These are phyloP conservation scores for Odocoileus hemionus DNA, from an alignment of 2,113 vertebrate genomes.

Conservation along the genomic window DNA sequence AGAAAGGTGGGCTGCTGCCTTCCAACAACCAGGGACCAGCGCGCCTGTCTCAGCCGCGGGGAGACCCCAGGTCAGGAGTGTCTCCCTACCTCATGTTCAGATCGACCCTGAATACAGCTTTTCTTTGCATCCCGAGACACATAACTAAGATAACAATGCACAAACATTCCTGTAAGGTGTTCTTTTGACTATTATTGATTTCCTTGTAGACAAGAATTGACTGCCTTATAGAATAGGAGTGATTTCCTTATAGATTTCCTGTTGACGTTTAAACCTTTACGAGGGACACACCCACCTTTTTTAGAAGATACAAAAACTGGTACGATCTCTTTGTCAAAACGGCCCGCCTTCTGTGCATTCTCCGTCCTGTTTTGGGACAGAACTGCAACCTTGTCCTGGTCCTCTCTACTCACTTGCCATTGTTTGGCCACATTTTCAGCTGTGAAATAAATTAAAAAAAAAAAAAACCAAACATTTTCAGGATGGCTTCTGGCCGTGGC, in stretches of 20 bases:
- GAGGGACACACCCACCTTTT: slow-evolving; percentile 83
- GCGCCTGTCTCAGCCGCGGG: neutral
- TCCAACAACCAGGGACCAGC: neutral
- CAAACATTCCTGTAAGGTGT: neutral
- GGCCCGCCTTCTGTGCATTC: slow-evolving; percentile 90
- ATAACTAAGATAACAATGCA: neutral
- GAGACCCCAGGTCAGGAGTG: neutral
- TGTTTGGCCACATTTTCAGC: slow-evolving; percentile 97
- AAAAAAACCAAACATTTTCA: neutral
- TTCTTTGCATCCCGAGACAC: neutral
- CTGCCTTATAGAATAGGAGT: too few species aligned
- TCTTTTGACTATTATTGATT: neutral
- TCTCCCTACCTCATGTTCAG: neutral
- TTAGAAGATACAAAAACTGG: slow-evolving; percentile 89
- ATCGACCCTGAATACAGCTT: neutral
- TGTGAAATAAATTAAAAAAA: slow-evolving; percentile 62
- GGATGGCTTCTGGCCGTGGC: neutral
- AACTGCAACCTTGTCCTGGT: slow-evolving; percentile 90
- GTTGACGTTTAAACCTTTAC: neutral
- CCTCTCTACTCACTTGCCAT: slow-evolving; percentile 89
- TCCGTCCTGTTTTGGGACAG: slow-evolving; percentile 92
- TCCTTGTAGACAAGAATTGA: too few species aligned
- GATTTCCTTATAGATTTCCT: neutral
- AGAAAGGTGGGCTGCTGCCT: neutral
- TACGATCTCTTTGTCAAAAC: slow-evolving; percentile 94